These are phyloP conservation scores for Andricus curvator DNA, from an alignment of 2,888 invertebrate species.

Conservation along the genomic window DNA sequence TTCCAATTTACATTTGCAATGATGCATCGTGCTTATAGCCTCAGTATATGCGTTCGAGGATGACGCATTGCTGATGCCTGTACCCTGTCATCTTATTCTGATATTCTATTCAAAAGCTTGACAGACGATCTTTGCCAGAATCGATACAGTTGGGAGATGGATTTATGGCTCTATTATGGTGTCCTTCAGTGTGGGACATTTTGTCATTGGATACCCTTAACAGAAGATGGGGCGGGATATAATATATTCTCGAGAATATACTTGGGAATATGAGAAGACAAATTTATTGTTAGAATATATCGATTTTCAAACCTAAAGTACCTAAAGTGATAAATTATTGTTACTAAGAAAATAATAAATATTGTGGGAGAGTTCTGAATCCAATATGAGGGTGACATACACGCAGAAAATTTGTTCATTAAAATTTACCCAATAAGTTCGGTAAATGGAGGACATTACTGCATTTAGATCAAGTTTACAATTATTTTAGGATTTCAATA, in stretches of 20 bases:
- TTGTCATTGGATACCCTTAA: constrained; percentile 31
- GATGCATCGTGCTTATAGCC: constrained; percentile 29
- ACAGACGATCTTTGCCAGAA: constrained; percentile 39
- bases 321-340: neutral
- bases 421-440: no score
- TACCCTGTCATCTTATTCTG: constrained; percentile 39
- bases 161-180: constrained; percentile 39
- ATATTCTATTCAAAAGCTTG: constrained; percentile 38
- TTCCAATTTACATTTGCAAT: neutral
- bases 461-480: no score
- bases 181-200: constrained; percentile 35
- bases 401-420: no score
- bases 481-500: no score
- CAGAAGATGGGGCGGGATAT: neutral
- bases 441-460: no score
- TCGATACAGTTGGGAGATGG: constrained; percentile 36
- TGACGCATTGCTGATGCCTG: constrained; percentile 15
- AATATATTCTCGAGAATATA: neutral
- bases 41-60: constrained; percentile 19
- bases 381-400: no score
- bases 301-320: neutral
- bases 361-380: no score
- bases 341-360: neutral
- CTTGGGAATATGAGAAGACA: neutral
- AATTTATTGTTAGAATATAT: neutral